Conservation (phyloP, 2,888 invertebrate genomes). For the Drosophila borborema region DNA sequence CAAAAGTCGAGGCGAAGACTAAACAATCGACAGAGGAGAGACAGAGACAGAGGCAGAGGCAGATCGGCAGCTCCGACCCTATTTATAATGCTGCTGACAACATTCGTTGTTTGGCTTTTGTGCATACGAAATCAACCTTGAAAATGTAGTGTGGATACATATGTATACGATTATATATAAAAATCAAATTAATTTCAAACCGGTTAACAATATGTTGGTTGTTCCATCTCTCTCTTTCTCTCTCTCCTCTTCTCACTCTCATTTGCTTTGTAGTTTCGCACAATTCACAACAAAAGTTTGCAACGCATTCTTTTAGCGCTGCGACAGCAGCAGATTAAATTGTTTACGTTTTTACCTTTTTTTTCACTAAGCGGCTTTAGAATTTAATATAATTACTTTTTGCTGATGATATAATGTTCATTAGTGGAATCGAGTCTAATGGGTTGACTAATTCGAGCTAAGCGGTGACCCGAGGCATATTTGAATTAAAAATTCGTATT, state of each 20-base stretch:
- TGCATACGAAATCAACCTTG: constrained; percentile 66
- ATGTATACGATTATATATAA: constrained; percentile 2
- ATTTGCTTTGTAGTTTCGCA: constrained; percentile 51
- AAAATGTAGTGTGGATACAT: constrained; percentile 45
- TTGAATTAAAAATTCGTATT: neutral
- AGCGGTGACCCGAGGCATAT: neutral
- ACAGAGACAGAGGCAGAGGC: neutral
- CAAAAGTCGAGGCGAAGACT: neutral
- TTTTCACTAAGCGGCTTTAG: constrained; percentile 17
- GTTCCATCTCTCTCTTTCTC: constrained; percentile 14
- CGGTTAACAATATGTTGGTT: constrained; percentile 49
- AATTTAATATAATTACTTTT: neutral
- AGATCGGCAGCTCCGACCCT: constrained; percentile 16
- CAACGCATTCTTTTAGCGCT: constrained; percentile 34
- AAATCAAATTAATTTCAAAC: constrained; percentile 64
- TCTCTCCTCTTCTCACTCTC: constrained; percentile 21
- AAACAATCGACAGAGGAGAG: neutral
- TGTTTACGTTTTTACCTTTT: neutral
- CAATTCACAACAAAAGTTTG: constrained; percentile 33
- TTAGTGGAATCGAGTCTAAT: constrained; percentile 12
- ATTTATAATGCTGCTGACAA: constrained; percentile 52
- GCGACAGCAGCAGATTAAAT: constrained; percentile 10
- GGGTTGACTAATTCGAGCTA: constrained; percentile 8
- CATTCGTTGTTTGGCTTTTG: constrained; percentile 40
- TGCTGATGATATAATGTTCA: constrained; percentile 13